Percentiles rank a stretch among this genome's conserved stretches.
phyloP scores from a whole-genome alignment of 2,113 vertebrate genomes.

The Apeltes quadracus region DNA sequence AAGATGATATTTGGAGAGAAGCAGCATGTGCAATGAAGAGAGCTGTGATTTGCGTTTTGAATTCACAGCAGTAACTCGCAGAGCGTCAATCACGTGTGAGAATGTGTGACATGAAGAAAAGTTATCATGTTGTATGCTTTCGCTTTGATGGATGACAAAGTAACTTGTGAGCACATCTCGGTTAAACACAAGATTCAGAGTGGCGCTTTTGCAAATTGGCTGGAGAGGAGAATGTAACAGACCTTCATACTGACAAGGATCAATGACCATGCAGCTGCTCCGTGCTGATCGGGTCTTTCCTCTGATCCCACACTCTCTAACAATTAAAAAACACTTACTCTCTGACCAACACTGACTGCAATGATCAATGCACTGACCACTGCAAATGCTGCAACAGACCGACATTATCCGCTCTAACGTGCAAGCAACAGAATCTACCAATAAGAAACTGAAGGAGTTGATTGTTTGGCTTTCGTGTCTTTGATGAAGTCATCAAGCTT shows the following conservation, averaged over 20 bases:
- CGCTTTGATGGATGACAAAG: neutral
- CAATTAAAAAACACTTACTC: conserved; percentile 11
- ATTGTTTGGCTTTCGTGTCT: neutral
- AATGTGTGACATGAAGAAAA: neutral
- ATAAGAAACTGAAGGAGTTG: neutral
- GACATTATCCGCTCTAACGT: neutral
- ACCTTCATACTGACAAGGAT: neutral
- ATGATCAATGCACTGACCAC: conserved; percentile 29
- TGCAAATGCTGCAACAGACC: conserved; percentile 8
- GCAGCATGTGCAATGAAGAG: conserved; percentile 7
- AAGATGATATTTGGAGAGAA: conserved; percentile 20
- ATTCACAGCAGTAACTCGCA: conserved; percentile 3
- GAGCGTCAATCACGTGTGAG: neutral
- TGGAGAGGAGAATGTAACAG: neutral
- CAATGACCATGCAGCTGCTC: conserved; percentile 17
- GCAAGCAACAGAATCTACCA: neutral
- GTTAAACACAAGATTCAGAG: neutral
- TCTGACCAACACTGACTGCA: conserved; percentile 30
- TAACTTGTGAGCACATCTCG: neutral
- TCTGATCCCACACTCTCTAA: conserved; percentile 17
- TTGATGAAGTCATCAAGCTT: neutral
- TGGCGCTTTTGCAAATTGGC: neutral
- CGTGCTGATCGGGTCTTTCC: conserved; percentile 4
- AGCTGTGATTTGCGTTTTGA: conserved; percentile 7
- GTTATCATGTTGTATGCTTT: neutral